A percentile compares a stretch with the other conserved stretches of the same genome.
Evolutionary conservation across 1,140 invertebrate genomes (phyloP).

Genomic region (Monochamus saltuarius): DNA sequence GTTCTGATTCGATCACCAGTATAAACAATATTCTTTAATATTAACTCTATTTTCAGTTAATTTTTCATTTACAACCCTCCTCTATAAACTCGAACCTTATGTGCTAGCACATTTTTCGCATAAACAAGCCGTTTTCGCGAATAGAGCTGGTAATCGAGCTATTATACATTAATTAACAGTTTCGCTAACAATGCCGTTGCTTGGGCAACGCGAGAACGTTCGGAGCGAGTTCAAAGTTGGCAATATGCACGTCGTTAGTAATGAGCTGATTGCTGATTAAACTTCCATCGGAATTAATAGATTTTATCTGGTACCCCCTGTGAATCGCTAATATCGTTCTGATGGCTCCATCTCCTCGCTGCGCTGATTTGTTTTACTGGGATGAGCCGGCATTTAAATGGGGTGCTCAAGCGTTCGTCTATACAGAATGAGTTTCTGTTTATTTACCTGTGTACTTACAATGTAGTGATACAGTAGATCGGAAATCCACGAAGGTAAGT

Average conservation of each 20-base stretch:
- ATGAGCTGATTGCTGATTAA: slow-evolving; percentile 30
- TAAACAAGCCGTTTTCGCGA: background rate
- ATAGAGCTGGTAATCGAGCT: slow-evolving; percentile 3
- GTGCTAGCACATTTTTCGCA: background rate
- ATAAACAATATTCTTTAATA: background rate
- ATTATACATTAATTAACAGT: slow-evolving; percentile 21
- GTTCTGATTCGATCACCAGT: background rate
- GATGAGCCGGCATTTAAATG: background rate
- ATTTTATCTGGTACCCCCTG: slow-evolving; percentile 21
- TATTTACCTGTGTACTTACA: no score
- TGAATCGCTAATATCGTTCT: slow-evolving; percentile 3
- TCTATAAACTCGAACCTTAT: background rate
- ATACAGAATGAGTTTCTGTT: no score
- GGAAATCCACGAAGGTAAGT: no score
- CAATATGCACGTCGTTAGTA: slow-evolving; percentile 33
- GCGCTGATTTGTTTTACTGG: slow-evolving; percentile 12
- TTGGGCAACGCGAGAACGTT: no score
- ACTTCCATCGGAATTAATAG: slow-evolving; percentile 30
- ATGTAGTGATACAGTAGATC: no score
- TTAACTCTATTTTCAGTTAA: background rate
- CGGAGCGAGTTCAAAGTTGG: slow-evolving; percentile 23
- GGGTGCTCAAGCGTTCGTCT: no score
- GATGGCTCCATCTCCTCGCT: background rate
- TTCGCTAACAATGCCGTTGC: slow-evolving; percentile 17
- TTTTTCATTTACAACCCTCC: background rate